These are phyloP conservation scores for Mormoops blainvillei DNA, from an alignment of 2,113 vertebrate species.

Conservation along the genomic window DNA sequence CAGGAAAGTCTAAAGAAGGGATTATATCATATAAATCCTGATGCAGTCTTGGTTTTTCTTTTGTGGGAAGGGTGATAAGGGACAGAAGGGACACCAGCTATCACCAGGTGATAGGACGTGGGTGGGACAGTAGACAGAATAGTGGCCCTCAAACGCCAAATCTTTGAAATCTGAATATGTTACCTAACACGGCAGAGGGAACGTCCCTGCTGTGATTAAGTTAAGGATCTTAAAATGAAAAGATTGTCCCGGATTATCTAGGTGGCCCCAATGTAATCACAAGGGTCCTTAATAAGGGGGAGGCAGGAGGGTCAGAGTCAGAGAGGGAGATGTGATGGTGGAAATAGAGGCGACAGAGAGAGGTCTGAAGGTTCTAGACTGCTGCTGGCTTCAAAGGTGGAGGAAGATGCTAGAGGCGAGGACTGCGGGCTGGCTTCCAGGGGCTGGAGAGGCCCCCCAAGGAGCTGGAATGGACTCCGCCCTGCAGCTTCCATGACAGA, in stretches of 20 bases:
- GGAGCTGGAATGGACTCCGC: not conserved
- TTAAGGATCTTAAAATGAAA: constrained; percentile 2
- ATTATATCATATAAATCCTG: not conserved
- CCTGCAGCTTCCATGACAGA: not conserved
- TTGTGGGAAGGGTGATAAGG: too few species aligned
- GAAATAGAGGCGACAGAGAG: not conserved
- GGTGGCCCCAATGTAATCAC: not conserved
- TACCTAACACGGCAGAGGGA: not conserved
- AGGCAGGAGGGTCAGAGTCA: not conserved
- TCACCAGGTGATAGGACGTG: not conserved
- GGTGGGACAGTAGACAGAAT: not conserved
- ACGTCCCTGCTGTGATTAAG: not conserved
- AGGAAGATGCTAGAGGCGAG: not conserved
- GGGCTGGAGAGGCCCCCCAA: not conserved
- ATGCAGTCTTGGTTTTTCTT: not conserved
- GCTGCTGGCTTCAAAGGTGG: not conserved
- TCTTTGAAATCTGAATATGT: not conserved
- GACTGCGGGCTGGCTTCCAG: not conserved
- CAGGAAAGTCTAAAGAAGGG: not conserved
- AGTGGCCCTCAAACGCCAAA: not conserved
- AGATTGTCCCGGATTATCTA: not conserved
- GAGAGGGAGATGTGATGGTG: not conserved
- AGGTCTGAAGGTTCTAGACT: not conserved
- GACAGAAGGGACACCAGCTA: not conserved
- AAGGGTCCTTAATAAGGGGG: not conserved